Conservation (phyloP, 2,888 invertebrate genomes). For the Drosophila lutescens region DNA sequence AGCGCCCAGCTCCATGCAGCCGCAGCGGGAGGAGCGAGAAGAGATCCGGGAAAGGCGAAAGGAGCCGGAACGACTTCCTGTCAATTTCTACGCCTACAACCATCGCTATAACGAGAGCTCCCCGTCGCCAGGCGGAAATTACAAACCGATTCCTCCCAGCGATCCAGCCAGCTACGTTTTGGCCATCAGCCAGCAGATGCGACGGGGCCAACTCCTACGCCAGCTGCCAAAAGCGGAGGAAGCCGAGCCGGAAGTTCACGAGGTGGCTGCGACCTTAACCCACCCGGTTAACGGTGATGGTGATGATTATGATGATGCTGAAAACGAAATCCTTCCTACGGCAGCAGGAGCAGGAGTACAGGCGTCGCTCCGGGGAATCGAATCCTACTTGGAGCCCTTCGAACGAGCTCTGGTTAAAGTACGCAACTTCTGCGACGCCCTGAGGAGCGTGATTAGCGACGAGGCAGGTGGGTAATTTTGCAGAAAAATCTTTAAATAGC, state of each 20-base stretch:
- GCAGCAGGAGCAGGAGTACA: conserved; percentile 11
- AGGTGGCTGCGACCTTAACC: conserved; percentile 32
- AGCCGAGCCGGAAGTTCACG: conserved; percentile 49
- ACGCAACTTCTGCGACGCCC: conserved; percentile 64
- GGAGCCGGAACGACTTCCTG: conserved; percentile 60
- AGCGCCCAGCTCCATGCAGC: conserved; percentile 53
- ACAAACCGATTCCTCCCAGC: conserved; percentile 62
- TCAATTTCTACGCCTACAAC: conserved; percentile 77
- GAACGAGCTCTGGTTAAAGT: conserved; percentile 64
- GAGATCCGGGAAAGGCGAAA: conserved; percentile 22
- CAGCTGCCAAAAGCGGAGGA: conserved; percentile 50
- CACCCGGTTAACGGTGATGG: conserved; percentile 25
- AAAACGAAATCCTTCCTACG: conserved; percentile 14
- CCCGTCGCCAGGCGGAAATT: conserved; percentile 65
- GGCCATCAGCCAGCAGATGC: conserved; percentile 64
- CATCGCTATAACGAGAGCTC: conserved; percentile 62
- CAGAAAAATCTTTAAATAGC: conserved; percentile 6
- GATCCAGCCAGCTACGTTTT: conserved; percentile 61
- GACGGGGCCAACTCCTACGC: conserved; percentile 34
- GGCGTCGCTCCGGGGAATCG: conserved; percentile 34
- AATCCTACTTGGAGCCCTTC: conserved; percentile 62
- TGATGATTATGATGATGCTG: conserved; percentile 18
- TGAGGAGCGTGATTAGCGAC: conserved; percentile 65
- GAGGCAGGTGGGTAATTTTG: conserved; percentile 38
- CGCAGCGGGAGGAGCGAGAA: background rate